Percentiles rank a stretch among this genome's conserved stretches.
Evolutionary conservation across 2,797 vertebrate genomes (phyloP).

Genomic region (Scolopax bukidnonensis): DNA sequence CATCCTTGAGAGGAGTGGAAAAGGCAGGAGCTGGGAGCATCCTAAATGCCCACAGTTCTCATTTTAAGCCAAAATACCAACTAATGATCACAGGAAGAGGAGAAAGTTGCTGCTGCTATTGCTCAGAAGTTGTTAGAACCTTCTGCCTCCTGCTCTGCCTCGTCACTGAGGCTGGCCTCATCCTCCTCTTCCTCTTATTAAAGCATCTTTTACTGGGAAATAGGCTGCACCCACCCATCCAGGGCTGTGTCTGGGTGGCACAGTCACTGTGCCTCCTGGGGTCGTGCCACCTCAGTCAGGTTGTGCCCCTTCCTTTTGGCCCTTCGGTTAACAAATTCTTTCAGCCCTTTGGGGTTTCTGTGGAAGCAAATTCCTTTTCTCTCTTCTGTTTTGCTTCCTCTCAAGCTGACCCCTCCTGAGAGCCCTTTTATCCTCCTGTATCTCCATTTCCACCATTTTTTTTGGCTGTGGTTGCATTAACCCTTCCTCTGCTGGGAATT

Average conservation of each 20-base stretch:
- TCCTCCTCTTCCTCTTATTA: background rate
- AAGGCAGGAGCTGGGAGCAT: background rate
- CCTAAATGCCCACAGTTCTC: background rate
- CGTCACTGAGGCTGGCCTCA: too few species aligned
- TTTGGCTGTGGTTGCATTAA: background rate
- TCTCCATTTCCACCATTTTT: background rate
- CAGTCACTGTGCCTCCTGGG: background rate
- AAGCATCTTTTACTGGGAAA: background rate
- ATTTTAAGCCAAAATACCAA: background rate
- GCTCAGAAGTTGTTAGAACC: background rate
- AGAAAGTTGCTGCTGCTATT: background rate
- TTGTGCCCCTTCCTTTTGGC: background rate
- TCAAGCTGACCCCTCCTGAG: slow-evolving; percentile 3
- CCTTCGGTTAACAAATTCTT: background rate
- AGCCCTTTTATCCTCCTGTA: slow-evolving; percentile 23
- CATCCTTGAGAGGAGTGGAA: background rate
- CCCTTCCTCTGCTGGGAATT: background rate
- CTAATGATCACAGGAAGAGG: background rate
- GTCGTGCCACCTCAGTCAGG: background rate
- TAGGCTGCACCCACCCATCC: background rate
- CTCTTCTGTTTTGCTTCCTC: slow-evolving; percentile 1
- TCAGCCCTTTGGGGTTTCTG: background rate
- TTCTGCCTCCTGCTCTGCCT: background rate
- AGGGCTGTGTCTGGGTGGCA: background rate
- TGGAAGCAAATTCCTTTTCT: slow-evolving; percentile 30